Conservation (phyloP, 2,888 invertebrate genomes). For the Julus scanicus region DNA sequence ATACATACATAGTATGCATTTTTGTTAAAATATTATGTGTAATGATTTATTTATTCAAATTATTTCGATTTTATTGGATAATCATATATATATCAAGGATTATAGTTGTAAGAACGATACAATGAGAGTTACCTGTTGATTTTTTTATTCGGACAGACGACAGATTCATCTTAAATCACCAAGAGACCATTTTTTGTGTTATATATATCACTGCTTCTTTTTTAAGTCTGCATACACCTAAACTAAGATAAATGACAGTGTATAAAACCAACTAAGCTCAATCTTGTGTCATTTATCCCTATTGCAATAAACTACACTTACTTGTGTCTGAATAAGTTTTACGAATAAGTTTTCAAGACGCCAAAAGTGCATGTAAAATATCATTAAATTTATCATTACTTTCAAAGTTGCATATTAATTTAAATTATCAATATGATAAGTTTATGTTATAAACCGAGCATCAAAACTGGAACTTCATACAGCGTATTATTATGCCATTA, state of each 20-base stretch:
- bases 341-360: background rate
- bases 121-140: too few relatives aligned
- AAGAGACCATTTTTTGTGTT: background rate
- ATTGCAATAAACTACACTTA: slow-evolving; percentile 1
- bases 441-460: background rate
- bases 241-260: slow-evolving; percentile 23
- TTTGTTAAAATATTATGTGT: too few relatives aligned
- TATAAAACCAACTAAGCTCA: background rate
- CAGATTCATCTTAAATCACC: too few relatives aligned
- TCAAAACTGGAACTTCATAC: background rate
- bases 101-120: too few relatives aligned
- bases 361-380: background rate
- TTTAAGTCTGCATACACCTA: background rate
- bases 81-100: too few relatives aligned
- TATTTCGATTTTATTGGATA: too few relatives aligned
- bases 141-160: too few relatives aligned
- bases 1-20: too few relatives aligned
- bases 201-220: slow-evolving; percentile 15
- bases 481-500: background rate
- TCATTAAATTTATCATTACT: background rate
- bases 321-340: background rate
- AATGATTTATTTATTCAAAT: too few relatives aligned
- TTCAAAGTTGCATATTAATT: background rate
- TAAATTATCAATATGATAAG: background rate
- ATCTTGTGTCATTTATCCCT: background rate